A percentile compares a stretch with the other conserved stretches of the same genome.
Evolutionary conservation across 2,797 vertebrate genomes (phyloP).

Genomic region (Coccyzus lansbergi): DNA sequence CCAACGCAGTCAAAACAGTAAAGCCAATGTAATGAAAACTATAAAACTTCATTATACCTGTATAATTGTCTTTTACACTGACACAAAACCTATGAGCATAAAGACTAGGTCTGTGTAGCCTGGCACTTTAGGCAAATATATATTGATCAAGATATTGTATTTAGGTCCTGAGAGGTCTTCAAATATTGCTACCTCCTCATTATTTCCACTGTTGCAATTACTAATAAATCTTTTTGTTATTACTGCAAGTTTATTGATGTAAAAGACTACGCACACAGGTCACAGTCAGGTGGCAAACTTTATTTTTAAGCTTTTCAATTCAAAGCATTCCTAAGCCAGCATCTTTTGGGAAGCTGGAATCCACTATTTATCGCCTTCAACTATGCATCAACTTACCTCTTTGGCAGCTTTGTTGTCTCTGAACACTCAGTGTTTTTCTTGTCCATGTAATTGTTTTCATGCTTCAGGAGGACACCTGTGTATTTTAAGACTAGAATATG

Average conservation of each 20-base stretch:
- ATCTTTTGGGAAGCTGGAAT: background rate
- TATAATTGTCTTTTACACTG: background rate
- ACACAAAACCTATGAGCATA: background rate
- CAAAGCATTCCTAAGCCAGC: background rate
- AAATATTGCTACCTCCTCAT: background rate
- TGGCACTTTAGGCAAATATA: background rate
- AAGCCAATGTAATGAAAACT: background rate
- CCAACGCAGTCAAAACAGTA: background rate
- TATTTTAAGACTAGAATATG: background rate
- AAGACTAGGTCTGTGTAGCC: background rate
- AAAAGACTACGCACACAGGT: background rate
- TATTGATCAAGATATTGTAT: background rate
- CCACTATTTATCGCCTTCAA: background rate
- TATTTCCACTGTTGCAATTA: background rate
- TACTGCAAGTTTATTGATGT: background rate
- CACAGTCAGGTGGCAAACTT: background rate
- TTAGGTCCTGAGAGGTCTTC: background rate
- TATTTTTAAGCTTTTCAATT: background rate
- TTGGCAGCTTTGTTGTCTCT: background rate
- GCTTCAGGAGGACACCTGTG: background rate
- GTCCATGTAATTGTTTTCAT: background rate
- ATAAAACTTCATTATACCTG: background rate
- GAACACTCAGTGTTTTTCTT: background rate
- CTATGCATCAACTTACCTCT: background rate
- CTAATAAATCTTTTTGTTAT: background rate